These are phyloP conservation scores for Eira barbara DNA, from an alignment of 2,113 vertebrate genomes.

Conservation along the genomic window DNA sequence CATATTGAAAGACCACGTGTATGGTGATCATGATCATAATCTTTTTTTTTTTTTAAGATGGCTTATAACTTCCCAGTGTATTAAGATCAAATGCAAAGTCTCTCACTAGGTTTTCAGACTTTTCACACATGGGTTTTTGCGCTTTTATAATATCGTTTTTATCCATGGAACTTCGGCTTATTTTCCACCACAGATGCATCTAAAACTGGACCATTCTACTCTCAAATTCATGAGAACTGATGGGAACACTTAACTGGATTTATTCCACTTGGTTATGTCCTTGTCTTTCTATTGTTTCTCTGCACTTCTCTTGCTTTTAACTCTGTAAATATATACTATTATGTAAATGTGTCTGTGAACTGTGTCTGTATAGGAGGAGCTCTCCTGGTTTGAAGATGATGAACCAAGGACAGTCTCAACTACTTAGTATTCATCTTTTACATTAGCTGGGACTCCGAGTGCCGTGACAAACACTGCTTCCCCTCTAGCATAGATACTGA, in stretches of 20 bases:
- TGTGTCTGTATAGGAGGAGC: background rate
- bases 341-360: background rate
- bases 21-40: background rate
- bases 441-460: constrained; percentile 29
- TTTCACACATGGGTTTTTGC: background rate
- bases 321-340: background rate
- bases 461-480: background rate
- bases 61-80: background rate
- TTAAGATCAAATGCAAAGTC: background rate
- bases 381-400: background rate
- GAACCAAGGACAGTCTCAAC: background rate
- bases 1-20: background rate
- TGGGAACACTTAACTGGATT: background rate
- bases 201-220: background rate
- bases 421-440: background rate
- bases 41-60: background rate
- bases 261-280: background rate
- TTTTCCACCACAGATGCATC: background rate
- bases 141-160: background rate
- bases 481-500: constrained; percentile 20
- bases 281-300: background rate
- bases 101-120: background rate
- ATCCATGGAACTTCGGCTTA: background rate
- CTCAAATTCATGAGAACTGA: background rate
- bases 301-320: background rate